Conservation (phyloP, 2,113 vertebrate genomes). For the Cisticola juncidis region DNA sequence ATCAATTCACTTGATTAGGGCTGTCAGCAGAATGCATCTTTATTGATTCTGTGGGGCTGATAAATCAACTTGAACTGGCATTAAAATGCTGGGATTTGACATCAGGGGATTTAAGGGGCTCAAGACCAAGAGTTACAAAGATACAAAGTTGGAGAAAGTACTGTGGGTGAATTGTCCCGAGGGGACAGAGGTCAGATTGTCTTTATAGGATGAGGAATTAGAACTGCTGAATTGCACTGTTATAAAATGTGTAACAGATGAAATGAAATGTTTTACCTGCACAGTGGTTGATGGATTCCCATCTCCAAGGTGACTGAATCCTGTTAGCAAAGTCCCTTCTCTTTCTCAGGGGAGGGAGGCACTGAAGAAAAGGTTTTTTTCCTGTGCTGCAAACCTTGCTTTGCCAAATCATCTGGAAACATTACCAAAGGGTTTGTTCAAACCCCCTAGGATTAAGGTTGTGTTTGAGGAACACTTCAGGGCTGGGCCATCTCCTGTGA, state of each 20-base stretch:
- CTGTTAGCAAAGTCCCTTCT: neutral
- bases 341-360: neutral
- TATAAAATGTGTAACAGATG: accelerated
- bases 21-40: neutral
- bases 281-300: neutral
- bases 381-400: neutral
- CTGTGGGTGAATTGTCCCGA: neutral
- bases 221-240: neutral
- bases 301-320: neutral
- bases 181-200: neutral
- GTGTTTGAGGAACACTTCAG: neutral
- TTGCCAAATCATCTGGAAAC: neutral
- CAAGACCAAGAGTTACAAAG: neutral
- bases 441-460: neutral
- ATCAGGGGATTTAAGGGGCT: neutral
- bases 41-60: neutral
- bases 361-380: neutral
- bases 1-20: neutral
- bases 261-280: neutral
- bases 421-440: neutral
- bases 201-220: neutral
- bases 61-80: neutral
- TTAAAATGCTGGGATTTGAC: neutral
- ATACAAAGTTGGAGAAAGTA: neutral
- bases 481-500: neutral